These are phyloP conservation scores for Agrotis exclamationis DNA, from an alignment of 2,888 invertebrate species.

Conservation along the genomic window DNA sequence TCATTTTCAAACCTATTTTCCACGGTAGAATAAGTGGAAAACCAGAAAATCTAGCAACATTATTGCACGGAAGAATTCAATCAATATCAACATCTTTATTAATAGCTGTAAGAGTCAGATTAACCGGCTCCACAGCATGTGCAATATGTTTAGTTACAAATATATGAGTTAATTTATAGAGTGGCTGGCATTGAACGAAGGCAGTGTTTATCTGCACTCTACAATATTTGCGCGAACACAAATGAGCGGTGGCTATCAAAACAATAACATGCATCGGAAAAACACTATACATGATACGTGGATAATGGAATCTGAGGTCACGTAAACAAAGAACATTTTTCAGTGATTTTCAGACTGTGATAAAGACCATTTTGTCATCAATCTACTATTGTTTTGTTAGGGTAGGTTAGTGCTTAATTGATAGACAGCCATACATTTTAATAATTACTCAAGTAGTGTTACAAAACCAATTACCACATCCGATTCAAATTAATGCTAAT, in stretches of 20 bases:
- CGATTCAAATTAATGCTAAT: conserved; percentile 29
- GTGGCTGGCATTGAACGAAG: conserved; percentile 60
- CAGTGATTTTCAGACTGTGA: conserved; percentile 6
- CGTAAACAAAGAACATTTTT: conserved; percentile 17
- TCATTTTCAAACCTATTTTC: neutral
- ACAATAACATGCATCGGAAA: conserved; percentile 23
- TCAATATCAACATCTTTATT: conserved; percentile 18
- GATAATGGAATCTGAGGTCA: neutral
- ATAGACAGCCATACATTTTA: neutral
- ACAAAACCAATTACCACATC: conserved; percentile 15
- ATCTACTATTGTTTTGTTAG: neutral
- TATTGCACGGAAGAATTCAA: conserved; percentile 1
- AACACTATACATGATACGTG: conserved; percentile 5
- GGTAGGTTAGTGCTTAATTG: neutral
- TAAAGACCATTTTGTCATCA: neutral
- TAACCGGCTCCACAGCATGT: conserved; percentile 32
- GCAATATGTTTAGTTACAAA: conserved; percentile 50
- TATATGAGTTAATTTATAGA: conserved; percentile 59
- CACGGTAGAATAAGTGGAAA: neutral
- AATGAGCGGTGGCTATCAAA: conserved; percentile 27
- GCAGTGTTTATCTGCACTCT: conserved; percentile 51
- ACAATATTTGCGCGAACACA: conserved; percentile 45
- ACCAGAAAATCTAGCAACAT: neutral
- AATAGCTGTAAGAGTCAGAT: conserved; percentile 31
- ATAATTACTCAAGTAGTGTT: conserved; percentile 15